A percentile compares a stretch with the other conserved stretches of the same genome.
Evolutionary conservation across 2,888 invertebrate genomes (phyloP).

Genomic region (Brenthis hecate): DNA sequence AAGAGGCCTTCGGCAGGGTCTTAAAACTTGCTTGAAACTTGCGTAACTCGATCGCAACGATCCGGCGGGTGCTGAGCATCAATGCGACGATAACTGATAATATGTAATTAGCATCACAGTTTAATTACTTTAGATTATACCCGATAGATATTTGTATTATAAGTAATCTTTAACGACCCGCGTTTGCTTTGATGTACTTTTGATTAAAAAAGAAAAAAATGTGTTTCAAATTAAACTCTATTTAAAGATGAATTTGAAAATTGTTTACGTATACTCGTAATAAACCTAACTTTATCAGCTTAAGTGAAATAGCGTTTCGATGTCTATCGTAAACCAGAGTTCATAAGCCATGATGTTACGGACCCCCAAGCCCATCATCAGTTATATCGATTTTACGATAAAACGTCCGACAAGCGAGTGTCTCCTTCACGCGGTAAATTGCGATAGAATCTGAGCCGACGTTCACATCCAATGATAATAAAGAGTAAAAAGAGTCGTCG

Average conservation of each 20-base stretch:
- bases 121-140: constrained; percentile 48
- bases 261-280: constrained; percentile 1
- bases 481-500: constrained; percentile 81
- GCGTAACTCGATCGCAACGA: constrained; percentile 75
- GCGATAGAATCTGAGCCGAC: constrained; percentile 77
- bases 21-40: constrained; percentile 78
- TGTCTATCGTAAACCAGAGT: constrained; percentile 68
- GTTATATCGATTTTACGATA: constrained; percentile 77
- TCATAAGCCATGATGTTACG: constrained; percentile 70
- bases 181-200: background rate
- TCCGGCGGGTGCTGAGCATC: constrained; percentile 59
- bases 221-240: too few relatives aligned
- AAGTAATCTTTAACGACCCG: background rate
- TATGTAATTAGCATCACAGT: constrained; percentile 76
- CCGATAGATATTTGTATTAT: too few relatives aligned
- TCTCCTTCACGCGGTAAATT: constrained; percentile 69
- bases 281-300: constrained; percentile 5
- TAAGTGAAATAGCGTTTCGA: constrained; percentile 43
- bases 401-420: constrained; percentile 68
- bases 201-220: background rate
- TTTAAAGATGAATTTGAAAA: background rate
- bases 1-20: constrained; percentile 77
- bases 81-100: constrained; percentile 71
- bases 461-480: constrained; percentile 82
- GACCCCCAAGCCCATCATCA: constrained; percentile 64